Conservation (phyloP, 2,113 vertebrate species). For the Siphamia tubifer region DNA sequence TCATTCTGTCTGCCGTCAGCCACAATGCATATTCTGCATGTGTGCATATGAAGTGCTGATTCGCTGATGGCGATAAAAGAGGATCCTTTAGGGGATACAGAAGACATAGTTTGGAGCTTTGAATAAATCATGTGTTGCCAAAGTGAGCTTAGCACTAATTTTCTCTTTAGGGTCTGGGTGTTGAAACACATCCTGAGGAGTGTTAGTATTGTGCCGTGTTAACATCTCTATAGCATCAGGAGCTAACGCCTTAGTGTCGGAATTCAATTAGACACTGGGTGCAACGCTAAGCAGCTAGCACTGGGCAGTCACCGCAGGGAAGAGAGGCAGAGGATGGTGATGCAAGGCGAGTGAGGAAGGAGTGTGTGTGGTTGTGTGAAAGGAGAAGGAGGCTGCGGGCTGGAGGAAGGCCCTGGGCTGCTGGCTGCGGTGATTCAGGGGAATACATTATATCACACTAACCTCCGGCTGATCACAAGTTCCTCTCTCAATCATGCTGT, state of each 20-base stretch:
- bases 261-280: constrained; percentile 78
- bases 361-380: constrained; percentile 1
- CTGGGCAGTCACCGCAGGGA: constrained; percentile 51
- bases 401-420: constrained; percentile 67
- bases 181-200: constrained; percentile 64
- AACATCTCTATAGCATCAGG: constrained; percentile 65
- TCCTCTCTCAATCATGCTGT: constrained; percentile 64
- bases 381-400: constrained; percentile 52
- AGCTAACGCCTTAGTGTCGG: constrained; percentile 49
- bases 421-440: constrained; percentile 56
- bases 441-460: constrained; percentile 74
- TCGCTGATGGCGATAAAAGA: constrained; percentile 70
- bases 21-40: constrained; percentile 46
- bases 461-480: constrained; percentile 70
- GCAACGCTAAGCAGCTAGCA: constrained; percentile 73
- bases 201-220: constrained; percentile 75
- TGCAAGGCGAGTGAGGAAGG: constrained; percentile 8
- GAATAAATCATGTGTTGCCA: constrained; percentile 73
- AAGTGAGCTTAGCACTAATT: constrained; percentile 60
- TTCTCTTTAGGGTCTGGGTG: constrained; percentile 60
- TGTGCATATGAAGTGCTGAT: constrained; percentile 65
- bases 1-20: neutral
- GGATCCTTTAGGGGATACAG: constrained; percentile 66
- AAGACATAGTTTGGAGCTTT: constrained; percentile 69
- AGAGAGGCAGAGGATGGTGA: constrained; percentile 29